A percentile compares a stretch with the other conserved stretches of the same genome.
phyloP scores from a whole-genome alignment of 2,113 vertebrate species.

The Lophura nycthemera region DNA sequence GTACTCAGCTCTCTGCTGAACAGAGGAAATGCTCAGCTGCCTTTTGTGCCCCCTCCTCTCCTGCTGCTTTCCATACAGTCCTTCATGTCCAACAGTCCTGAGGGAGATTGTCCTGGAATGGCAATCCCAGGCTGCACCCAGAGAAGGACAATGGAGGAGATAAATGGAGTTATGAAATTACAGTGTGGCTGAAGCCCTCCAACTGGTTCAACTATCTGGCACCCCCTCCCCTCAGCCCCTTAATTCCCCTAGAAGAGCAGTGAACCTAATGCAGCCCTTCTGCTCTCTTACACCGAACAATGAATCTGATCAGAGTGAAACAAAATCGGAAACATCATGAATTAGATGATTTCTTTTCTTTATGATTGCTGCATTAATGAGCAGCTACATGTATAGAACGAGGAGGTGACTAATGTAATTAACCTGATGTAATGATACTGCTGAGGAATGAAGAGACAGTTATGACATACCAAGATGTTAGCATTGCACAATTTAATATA shows the following conservation, averaged over 20 bases:
- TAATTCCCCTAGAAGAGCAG: not conserved
- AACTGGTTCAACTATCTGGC: not conserved
- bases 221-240: not conserved
- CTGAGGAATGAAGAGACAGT: constrained; percentile 37
- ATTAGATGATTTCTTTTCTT: constrained; percentile 44
- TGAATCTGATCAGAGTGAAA: constrained; percentile 55
- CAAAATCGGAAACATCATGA: constrained; percentile 39
- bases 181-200: not conserved
- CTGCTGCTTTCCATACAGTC: not conserved
- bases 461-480: constrained; percentile 51
- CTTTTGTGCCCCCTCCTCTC: not conserved
- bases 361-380: constrained; percentile 59
- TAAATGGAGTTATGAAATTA: not conserved
- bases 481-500: constrained; percentile 25
- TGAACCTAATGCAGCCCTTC: constrained; percentile 7
- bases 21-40: not conserved
- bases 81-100: not conserved
- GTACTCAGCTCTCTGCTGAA: not conserved
- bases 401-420: constrained; percentile 63
- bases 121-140: not conserved
- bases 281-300: constrained; percentile 31
- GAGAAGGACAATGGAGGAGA: not conserved
- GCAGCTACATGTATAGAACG: constrained; percentile 58
- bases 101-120: not conserved
- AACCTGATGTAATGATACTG: constrained; percentile 50